A percentile compares a stretch with the other conserved stretches of the same genome.
Evolutionary conservation across 1,140 invertebrate species (phyloP).

Genomic region (Lutraria rhynchaena): DNA sequence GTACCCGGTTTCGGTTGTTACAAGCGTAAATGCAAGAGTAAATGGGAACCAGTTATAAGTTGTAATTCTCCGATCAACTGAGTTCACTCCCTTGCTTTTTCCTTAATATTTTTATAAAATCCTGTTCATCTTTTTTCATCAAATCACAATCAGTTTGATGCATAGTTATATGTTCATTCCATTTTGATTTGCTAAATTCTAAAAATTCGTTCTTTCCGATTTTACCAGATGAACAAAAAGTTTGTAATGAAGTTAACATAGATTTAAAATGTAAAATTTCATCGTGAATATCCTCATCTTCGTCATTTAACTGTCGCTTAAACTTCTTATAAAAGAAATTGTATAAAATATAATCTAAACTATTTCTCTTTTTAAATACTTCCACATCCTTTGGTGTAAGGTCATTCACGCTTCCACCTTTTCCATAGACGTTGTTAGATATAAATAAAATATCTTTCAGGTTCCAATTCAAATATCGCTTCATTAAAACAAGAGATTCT

Average conservation of each 20-base stretch:
- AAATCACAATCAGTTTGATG: constrained; percentile 1
- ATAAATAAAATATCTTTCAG: constrained; percentile 64
- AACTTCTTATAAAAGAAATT: constrained; percentile 29
- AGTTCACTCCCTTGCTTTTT: constrained; percentile 43
- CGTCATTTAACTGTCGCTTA: constrained; percentile 23
- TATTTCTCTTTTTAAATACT: constrained; percentile 24
- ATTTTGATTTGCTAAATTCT: neutral
- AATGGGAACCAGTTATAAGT: too few species aligned
- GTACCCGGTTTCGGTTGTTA: too few species aligned
- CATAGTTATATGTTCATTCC: constrained; percentile 33
- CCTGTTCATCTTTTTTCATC: constrained; percentile 26
- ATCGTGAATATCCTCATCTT: constrained; percentile 25
- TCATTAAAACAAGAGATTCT: constrained; percentile 71
- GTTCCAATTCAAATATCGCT: constrained; percentile 67
- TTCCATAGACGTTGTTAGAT: constrained; percentile 29
- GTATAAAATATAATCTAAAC: constrained; percentile 40
- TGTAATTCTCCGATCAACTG: too few species aligned
- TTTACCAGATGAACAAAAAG: constrained; percentile 10
- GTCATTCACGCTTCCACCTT: neutral
- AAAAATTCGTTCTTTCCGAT: neutral
- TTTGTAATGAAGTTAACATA: neutral
- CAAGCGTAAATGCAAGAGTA: too few species aligned
- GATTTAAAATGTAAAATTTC: constrained; percentile 51
- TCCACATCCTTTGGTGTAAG: constrained; percentile 1
- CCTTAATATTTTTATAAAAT: constrained; percentile 47